A percentile compares a stretch with the other conserved stretches of the same genome.
Evolutionary conservation across 1,140 invertebrate species (phyloP).

Genomic region (Drepana arcuata): DNA sequence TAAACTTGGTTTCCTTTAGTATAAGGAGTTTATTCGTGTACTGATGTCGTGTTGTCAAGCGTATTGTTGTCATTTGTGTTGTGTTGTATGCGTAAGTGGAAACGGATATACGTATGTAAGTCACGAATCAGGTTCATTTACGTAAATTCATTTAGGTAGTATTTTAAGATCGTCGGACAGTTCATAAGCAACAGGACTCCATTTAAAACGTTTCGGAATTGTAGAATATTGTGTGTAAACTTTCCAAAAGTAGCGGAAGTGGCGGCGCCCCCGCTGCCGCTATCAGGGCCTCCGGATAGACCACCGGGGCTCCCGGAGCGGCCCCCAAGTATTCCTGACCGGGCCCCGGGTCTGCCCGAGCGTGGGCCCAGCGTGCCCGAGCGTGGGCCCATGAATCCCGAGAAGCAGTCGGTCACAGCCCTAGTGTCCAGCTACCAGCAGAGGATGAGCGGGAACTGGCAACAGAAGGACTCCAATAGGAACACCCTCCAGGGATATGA

Average conservation of each 20-base stretch:
- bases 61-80: too few relatives aligned
- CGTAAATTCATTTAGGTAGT: too few relatives aligned
- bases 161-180: too few relatives aligned
- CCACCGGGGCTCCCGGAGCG: slow-evolving; percentile 18
- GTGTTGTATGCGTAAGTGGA: too few relatives aligned
- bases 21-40: too few relatives aligned
- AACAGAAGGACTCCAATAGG: slow-evolving; percentile 28
- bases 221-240: too few relatives aligned
- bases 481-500: slow-evolving; percentile 21
- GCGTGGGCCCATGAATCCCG: slow-evolving; percentile 7
- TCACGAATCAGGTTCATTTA: too few relatives aligned
- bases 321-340: slow-evolving; percentile 20
- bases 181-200: too few relatives aligned
- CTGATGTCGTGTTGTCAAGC: too few relatives aligned
- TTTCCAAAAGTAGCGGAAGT: slow-evolving; percentile 14
- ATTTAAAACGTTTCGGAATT: too few relatives aligned
- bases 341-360: slow-evolving; percentile 21
- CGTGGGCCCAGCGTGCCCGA: slow-evolving; percentile 27
- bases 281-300: slow-evolving; percentile 19
- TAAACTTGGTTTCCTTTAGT: too few relatives aligned
- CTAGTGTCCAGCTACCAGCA: slow-evolving; percentile 58
- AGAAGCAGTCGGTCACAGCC: slow-evolving; percentile 38
- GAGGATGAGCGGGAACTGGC: slow-evolving; percentile 33
- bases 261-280: slow-evolving; percentile 14
- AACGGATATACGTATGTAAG: too few relatives aligned